Evolutionary conservation across 2,113 vertebrate species (phyloP), one percentile per base, ranked within the genome.

Genomic region (Entomyzon cyanotis): DNA sequence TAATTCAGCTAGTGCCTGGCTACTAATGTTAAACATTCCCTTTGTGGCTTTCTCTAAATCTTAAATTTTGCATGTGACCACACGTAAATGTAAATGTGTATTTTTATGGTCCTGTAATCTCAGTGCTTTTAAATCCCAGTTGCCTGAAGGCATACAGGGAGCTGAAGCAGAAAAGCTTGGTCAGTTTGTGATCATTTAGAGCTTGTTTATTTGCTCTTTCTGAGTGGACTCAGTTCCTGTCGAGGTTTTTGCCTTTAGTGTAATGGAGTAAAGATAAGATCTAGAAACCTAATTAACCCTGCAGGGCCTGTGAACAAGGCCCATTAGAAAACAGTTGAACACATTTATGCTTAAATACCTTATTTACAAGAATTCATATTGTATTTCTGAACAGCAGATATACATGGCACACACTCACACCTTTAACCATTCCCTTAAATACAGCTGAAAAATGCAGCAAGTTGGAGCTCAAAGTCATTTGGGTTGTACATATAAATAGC

Each of bases 101-200:
- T 97, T 98, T 98, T 98, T 97, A 98, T 97, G 96, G 95, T 94
- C 60, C 97, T 96, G 95, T 97, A 98, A 97, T 98, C 97, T 97
- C 86, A 88, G 76, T 92, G 97, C 94, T 97, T 97, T 97, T 95
- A 97, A 97, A 97, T 95, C 92, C 73, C 14, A 35, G 7, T 94
- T 89, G 97, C 98, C 98, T 87, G 92, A 97, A 96, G 97, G 98
- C 96, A 97, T 73, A 89, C 80, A 82, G 96, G 95, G 97, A 97
- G 96, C 90, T 96, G 97, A 97, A 97, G 97, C 96, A 85, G 94
- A 98, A 98, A 98, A 98, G 92, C 94, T 83, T 79, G 80, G 97
- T 98, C 97, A 97, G 96, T 98, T 98, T 98, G 98, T 97, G 97
- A 97, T 97, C 97, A 98, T 98, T 98, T 98, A 98, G 98, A 97